These are phyloP conservation scores for Campylomormyrus tamandua DNA, from an alignment of 2,113 vertebrate species.

Conservation along the genomic window DNA sequence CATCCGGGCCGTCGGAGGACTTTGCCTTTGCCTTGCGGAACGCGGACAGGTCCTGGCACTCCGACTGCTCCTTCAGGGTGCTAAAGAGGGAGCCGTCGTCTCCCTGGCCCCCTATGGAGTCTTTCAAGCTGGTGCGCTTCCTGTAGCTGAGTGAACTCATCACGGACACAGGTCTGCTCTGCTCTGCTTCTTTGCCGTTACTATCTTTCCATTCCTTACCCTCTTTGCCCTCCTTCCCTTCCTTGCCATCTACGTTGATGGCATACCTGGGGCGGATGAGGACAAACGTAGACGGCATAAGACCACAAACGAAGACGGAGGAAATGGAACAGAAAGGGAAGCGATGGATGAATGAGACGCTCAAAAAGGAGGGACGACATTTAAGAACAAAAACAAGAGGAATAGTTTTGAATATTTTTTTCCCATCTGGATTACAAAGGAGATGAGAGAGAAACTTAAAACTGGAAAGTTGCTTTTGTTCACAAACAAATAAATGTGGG, in stretches of 20 bases:
- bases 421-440: not conserved
- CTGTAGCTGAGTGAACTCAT: conserved; percentile 92
- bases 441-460: not conserved
- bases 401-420: not conserved
- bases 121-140: conserved; percentile 71
- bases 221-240: conserved; percentile 62
- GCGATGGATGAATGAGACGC: conserved; percentile 31
- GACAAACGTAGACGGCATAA: conserved; percentile 8
- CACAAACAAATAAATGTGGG: not conserved
- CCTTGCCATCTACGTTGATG: conserved; percentile 51
- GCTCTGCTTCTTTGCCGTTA: conserved; percentile 64
- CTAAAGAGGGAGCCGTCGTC: conserved; percentile 73
- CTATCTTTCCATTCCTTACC: conserved; percentile 64
- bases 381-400: conserved; percentile 11
- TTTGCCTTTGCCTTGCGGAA: conserved; percentile 61
- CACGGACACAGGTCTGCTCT: conserved; percentile 66
- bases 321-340: conserved; percentile 28
- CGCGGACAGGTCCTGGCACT: conserved; percentile 64
- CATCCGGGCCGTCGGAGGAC: conserved; percentile 49
- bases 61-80: conserved; percentile 63
- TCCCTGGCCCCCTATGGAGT: conserved; percentile 71
- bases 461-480: not conserved
- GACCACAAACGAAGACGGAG: conserved; percentile 15
- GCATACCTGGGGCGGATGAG: conserved; percentile 55
- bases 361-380: conserved; percentile 29